Percentiles rank a stretch among this genome's conserved stretches.
Conservation (phyloP, 2,797 vertebrate species). For the Mus spretus region DNA sequence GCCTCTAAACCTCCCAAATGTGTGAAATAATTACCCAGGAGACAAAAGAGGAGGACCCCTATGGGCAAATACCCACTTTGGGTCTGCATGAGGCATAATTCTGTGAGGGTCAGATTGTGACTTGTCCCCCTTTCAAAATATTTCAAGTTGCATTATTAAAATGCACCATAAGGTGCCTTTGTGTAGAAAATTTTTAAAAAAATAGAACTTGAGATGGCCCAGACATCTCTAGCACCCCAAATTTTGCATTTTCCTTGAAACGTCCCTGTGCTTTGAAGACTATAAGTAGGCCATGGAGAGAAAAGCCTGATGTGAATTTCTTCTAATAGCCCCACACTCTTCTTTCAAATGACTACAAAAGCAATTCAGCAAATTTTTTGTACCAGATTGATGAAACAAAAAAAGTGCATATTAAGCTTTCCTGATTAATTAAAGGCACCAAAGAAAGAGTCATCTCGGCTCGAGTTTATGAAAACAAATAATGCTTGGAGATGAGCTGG, state of each 20-base stretch:
- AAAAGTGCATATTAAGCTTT: conserved; percentile 86
- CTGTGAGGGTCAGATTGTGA: conserved; percentile 70
- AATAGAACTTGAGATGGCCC: conserved; percentile 62
- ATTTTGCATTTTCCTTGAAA: conserved; percentile 80
- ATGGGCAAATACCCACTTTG: conserved; percentile 69
- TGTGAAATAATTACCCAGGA: conserved; percentile 83
- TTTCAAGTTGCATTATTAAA: conserved; percentile 82
- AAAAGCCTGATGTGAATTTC: conserved; percentile 84
- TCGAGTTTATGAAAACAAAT: conserved; percentile 85
- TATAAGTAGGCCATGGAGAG: conserved; percentile 79
- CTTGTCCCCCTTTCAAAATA: conserved; percentile 71
- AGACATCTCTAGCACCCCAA: conserved; percentile 68
- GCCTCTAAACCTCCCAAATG: conserved; percentile 75
- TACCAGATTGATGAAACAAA: conserved; percentile 82
- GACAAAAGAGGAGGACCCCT: conserved; percentile 78
- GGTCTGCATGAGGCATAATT: conserved; percentile 68
- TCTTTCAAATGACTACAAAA: conserved; percentile 85
- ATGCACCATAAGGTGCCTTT: conserved; percentile 73
- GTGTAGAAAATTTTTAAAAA: conserved; percentile 77
- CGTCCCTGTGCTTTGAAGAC: conserved; percentile 80
- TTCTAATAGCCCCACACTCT: conserved; percentile 84
- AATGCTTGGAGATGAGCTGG: conserved; percentile 74
- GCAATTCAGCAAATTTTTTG: conserved; percentile 87
- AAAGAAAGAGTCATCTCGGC: conserved; percentile 75
- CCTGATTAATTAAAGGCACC: conserved; percentile 88